Evolutionary conservation across 2,113 vertebrate species (phyloP), one percentile per base, ranked within the genome.

Genomic region (Anarhynchus alexandrinus): DNA sequence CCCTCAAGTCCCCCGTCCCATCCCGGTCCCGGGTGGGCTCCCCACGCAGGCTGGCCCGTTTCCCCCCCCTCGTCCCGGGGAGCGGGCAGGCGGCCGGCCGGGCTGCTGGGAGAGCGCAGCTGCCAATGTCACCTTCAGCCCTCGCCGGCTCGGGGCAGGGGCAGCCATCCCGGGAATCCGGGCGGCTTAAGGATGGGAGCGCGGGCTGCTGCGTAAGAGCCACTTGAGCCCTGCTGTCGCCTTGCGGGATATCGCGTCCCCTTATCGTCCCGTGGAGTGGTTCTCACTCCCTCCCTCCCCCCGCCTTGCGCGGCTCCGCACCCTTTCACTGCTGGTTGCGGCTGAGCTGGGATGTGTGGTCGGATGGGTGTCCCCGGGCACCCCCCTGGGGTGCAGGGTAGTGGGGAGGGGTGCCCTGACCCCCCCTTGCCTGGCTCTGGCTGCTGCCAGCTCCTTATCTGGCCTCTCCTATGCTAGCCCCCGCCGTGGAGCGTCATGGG

Each of bases 221-320:
- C 95, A 97, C 96, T 97, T 95, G 96, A 97, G 96, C 96, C 94
- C 88, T 88, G 89, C 94, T 93, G 94, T 96, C 73, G 94, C 93
- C 90, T 96, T 92, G 94, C 57, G 57, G 91, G 88, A 94, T 96
- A 96, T 96, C 96, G 77, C 26, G 70, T 95, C 89, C 96, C 55
- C 91, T 95, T 96, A 95, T 97, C 95, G 30, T 55, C 73, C 92
- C 10, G 55, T 80, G 87, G 64, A 90, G 77, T 45, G 80, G 74
- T 61, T 62, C 54, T 71, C 92, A 11, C 61, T 32, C 82, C 42
- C 66, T 32, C 82, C 42, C 66, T 64, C 82, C 70, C 42, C 67
- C 58, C 74, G 65, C 82, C 51, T 86, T 20, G 40, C 49, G 22
- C 59, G 15, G 87, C 72, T 59, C 15, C 12, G 12, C 96, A 95